Conservation (phyloP, 2,797 vertebrate genomes). For the Spheniscus humboldti region DNA sequence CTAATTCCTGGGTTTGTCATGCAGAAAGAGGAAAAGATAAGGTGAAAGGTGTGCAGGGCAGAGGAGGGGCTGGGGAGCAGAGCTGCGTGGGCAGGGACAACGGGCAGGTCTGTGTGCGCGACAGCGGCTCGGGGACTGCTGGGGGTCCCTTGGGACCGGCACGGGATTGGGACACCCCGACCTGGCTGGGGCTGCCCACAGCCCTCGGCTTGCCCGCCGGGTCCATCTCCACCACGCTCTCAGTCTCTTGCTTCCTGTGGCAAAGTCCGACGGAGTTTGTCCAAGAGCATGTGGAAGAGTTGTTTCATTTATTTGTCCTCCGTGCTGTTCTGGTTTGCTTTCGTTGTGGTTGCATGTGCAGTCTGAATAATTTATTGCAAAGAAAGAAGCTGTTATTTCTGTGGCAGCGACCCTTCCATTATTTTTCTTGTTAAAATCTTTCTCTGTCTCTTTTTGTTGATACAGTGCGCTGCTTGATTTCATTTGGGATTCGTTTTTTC, state of each 20-base stretch:
- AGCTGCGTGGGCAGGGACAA: neutral
- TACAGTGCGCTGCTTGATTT: slow-evolving; percentile 56
- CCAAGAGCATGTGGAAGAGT: neutral
- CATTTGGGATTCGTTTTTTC: slow-evolving; percentile 65
- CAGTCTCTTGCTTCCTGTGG: neutral
- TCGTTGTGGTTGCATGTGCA: neutral
- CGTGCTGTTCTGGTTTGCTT: neutral
- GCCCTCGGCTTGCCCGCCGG: neutral
- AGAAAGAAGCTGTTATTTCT: neutral
- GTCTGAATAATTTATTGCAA: neutral
- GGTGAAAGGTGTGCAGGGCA: neutral
- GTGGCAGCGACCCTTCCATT: neutral
- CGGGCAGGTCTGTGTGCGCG: neutral
- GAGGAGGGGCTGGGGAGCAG: neutral
- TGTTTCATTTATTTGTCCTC: neutral
- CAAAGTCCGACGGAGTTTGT: neutral
- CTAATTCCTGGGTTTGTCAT: neutral
- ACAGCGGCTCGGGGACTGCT: fast-evolving
- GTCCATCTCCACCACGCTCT: neutral
- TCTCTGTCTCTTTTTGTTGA: neutral
- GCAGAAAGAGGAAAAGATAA: neutral
- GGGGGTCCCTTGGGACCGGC: neutral
- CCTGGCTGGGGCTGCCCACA: neutral
- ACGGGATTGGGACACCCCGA: neutral
- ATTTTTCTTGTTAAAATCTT: neutral